Conservation (phyloP, 2,888 invertebrate genomes). For the Choreutis nemorana region DNA sequence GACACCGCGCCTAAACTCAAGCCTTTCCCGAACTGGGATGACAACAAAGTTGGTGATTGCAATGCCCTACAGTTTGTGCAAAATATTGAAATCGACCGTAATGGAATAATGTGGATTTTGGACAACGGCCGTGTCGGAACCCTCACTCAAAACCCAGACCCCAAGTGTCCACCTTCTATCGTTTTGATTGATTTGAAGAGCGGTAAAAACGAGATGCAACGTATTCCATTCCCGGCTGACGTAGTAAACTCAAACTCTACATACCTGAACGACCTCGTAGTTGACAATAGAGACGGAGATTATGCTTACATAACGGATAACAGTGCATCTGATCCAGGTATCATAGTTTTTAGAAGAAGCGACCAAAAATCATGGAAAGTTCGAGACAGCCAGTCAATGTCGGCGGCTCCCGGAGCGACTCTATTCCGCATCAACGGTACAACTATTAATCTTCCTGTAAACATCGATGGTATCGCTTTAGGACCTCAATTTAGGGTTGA, state of each 20-base stretch:
- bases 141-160: conserved; percentile 55
- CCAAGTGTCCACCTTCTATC: conserved; percentile 73
- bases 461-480: conserved; percentile 76
- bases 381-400: conserved; percentile 71
- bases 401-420: conserved; percentile 63
- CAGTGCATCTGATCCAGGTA: conserved; percentile 72
- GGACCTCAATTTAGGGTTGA: conserved; percentile 64
- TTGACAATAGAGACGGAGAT: conserved; percentile 74
- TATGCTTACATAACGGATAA: conserved; percentile 79
- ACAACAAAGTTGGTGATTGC: conserved; percentile 73
- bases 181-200: conserved; percentile 72
- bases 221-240: conserved; percentile 69
- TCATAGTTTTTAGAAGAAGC: conserved; percentile 73
- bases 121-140: conserved; percentile 74
- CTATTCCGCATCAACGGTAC: conserved; percentile 69
- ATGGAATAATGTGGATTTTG: conserved; percentile 73
- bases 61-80: conserved; percentile 76
- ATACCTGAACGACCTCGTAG: conserved; percentile 75
- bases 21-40: conserved; percentile 77
- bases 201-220: conserved; percentile 60
- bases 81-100: conserved; percentile 75
- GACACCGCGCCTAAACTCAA: conserved; percentile 67
- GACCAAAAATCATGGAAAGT: conserved; percentile 76
- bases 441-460: conserved; percentile 63
- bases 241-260: conserved; percentile 66